phyloP scores from a whole-genome alignment of 2,888 invertebrate genomes.

The Drosophila antonietae region DNA sequence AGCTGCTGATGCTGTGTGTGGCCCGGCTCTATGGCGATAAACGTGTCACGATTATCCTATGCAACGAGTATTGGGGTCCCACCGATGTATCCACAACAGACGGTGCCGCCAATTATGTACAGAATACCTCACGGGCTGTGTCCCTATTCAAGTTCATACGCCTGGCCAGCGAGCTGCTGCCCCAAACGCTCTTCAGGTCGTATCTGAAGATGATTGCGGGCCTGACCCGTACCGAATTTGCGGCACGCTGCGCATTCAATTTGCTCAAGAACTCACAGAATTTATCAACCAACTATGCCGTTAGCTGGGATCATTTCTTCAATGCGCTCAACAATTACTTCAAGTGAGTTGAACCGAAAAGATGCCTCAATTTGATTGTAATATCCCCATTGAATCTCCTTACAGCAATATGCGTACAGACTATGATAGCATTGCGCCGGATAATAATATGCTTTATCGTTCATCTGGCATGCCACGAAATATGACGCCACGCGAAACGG shows the following conservation, averaged over 20 bases:
- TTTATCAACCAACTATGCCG: conserved; percentile 86
- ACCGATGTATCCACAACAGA: conserved; percentile 60
- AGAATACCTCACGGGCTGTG: conserved; percentile 88
- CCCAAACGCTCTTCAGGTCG: conserved; percentile 92
- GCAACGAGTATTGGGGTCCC: conserved; percentile 92
- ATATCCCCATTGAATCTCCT: background rate
- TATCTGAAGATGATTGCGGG: conserved; percentile 95
- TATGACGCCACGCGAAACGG: conserved; percentile 92
- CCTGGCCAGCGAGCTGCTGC: conserved; percentile 93
- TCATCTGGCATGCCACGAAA: conserved; percentile 86
- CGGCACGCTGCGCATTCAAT: conserved; percentile 92
- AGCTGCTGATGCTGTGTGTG: conserved; percentile 92
- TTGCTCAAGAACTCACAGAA: conserved; percentile 88
- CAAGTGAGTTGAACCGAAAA: conserved; percentile 84
- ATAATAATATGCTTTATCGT: conserved; percentile 88
- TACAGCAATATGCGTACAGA: conserved; percentile 89
- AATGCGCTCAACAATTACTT: conserved; percentile 90
- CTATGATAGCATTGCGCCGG: conserved; percentile 81
- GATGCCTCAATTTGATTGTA: background rate
- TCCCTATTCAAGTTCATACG: conserved; percentile 96
- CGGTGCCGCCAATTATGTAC: conserved; percentile 6
- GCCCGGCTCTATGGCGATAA: conserved; percentile 92
- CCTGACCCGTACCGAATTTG: conserved; percentile 90
- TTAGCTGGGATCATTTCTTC: conserved; percentile 95
- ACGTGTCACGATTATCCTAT: conserved; percentile 88